Evolutionary conservation across 2,113 vertebrate genomes (phyloP), one percentile per base, ranked within the genome.

Genomic region (Camelus bactrianus): DNA sequence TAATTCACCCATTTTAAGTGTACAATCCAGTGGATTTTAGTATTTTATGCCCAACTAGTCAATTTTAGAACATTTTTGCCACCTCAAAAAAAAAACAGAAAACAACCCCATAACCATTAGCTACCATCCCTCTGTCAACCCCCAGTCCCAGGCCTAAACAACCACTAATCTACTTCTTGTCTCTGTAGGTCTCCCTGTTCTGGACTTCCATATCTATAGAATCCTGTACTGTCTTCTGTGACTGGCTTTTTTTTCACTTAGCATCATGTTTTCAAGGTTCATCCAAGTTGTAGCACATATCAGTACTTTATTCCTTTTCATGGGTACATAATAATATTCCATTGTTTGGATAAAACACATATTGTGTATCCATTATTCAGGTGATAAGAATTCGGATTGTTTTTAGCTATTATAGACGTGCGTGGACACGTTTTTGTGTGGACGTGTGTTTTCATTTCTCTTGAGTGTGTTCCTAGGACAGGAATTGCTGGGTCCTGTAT

Each of bases 371-470:
- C 42, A 4, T 14, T 77, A 30, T 32, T 86, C 79, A 26, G n/a
- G 6, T 10, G 79, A 3, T 26, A 58, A 69, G 48, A 56, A 65
- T 50, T 24, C 28, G 65, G 88, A 46, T 11, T 46, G 84, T 62
- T 62, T 69, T 48, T 38, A 2, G 46, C 58, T 8, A 0, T 77
- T 65, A 20, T 22, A 46, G 84, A n/a, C 84, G 28, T 60, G 24
- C 32, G 6, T 50, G 14, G 16, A 5, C 67, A 62, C 4, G 13
- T 35, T 56, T 72, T 67, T 60, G 28, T 64, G 52, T n/a, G 48
- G 73, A 94, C 93, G 32, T 50, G 13, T 13, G 62, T 82, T 69
- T 85, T 82, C 50, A 13, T 52, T 46, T 73, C 93, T 93, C 87
- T 67, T 9, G 90, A 84, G 77, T 7, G 14, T 58, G 26, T 8